Evolutionary conservation across 2,888 invertebrate genomes (phyloP), one percentile per base, ranked within the genome.

Genomic region (Brenthis ino): DNA sequence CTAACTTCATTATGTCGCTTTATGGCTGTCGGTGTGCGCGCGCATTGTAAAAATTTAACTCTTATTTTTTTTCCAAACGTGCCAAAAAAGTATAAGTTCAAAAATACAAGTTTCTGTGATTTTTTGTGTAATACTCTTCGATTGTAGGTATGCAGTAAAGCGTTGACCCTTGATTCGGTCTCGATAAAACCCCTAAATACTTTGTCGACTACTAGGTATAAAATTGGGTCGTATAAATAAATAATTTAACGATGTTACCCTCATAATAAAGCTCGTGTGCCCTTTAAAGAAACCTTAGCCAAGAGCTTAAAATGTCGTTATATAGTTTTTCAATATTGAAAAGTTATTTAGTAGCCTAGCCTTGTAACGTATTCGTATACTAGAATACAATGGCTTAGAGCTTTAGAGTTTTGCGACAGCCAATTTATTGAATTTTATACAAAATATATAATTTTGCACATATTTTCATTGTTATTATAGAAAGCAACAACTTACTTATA

Each of bases 171-270:
- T 84, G 89, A 89, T 89, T 88, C 82, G 83, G 84, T 88, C 85
- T 85, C 85, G 89, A 90, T 91, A 91, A 91, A 85, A 69, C 83
- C 83, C 85, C 88, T 79, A 89, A 89, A 89, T 89, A 88, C 89
- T 88, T 90, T 87, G 88, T 88, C 85, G 88, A 85, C 85, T 84
- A 84, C 82, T 85, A 88, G 85, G 83, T 86, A 83, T 80, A 84
- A 84, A 91, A 90, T 88, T 88, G 85, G 90, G 89, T 87, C 88
- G 85, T 86, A 88, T 90, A 89, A 89, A 89, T 89, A 89, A 88
- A 89, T 88, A 88, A 88, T 88, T 88, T 88, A 87, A 87, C 83
- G 84, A 88, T 85, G 86, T 57, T 63, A 57, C 64, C 57, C 68
- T 57, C 43, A 64, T 61, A 67, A 56, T 67, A 67, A 67, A 63